Base-by-base conservation (phyloP, 1,140 invertebrate species). In the Papilio polyxenes region DNA sequence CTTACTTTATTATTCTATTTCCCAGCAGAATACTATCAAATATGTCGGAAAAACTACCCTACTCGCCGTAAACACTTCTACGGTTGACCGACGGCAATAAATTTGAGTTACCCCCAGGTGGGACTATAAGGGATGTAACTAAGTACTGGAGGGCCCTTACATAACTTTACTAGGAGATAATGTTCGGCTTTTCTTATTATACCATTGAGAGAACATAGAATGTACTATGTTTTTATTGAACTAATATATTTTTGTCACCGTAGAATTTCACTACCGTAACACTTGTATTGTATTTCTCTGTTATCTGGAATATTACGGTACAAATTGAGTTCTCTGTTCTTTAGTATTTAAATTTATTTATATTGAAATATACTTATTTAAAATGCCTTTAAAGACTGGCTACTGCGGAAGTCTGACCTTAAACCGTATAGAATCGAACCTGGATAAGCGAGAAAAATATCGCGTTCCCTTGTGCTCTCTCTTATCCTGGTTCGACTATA, bases 21-120 rank as follows among this genome's bases (percentile, higher is more conserved):
- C 75, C 75, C 48, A 51, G 7, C 10, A 31, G 11, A 51, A 51
- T 49, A 48, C 17, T 75, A n/a, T 49, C 40, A 49, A 17, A 76
- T 31, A 77, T 23, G 75, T 31, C n/a, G 49, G 75, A 77, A 77
- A 77, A 77, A 75, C 74, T 75, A 49, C 75, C 75, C 48, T 77
- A 15, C 75, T 11, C 75, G 49, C 75, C 49, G 48, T 77, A 77
- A 77, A 77, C 44, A 77, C 75, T 65, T 65, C 75, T 77, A 77
- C 48, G 75, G 44, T 31, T 77, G 75, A 31, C 75, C 48, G 48
- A 77, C 56, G 56, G 75, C 48, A 56, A 77, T 77, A 77, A 77
- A 77, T 77, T 56, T 77, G 49, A 77, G 53, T 77, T 77, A 77
- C 75, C 44, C 74, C 53, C 75, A 77, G 75, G 75, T 77, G 49